phyloP scores from a whole-genome alignment of 2,888 invertebrate species.

The Andrena bucephala region DNA sequence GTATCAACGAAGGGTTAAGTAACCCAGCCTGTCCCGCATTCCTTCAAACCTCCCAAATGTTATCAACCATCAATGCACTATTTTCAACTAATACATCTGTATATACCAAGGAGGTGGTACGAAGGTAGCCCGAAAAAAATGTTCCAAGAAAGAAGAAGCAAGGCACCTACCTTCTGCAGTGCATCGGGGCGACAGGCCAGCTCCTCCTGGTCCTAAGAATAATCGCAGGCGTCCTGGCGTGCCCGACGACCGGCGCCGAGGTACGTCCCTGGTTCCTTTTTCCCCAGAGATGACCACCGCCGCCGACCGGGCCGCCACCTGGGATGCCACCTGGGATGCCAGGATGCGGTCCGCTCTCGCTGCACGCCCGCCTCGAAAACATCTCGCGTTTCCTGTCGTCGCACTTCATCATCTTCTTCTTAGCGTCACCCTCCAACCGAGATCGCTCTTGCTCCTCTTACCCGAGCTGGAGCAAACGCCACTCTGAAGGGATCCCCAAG shows the following conservation, averaged over 20 bases:
- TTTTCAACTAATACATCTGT: too few relatives aligned
- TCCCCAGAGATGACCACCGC: constrained; percentile 88
- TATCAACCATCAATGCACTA: too few relatives aligned
- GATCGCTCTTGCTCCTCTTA: too few relatives aligned
- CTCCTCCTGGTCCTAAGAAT: constrained; percentile 90
- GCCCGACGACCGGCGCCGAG: constrained; percentile 90
- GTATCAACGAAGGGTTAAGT: too few relatives aligned
- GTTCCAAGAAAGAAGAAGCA: too few relatives aligned
- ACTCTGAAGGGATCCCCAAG: background rate
- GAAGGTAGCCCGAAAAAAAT: too few relatives aligned
- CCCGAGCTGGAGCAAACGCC: background rate
- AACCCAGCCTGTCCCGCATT: too few relatives aligned
- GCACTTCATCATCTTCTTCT: constrained; percentile 80
- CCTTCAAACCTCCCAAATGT: too few relatives aligned
- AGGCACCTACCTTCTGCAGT: constrained; percentile 88
- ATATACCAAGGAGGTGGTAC: too few relatives aligned
- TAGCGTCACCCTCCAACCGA: background rate
- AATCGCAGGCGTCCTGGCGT: constrained; percentile 86
- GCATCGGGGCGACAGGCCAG: constrained; percentile 91
- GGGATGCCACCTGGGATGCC: constrained; percentile 83
- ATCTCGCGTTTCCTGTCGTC: constrained; percentile 81
- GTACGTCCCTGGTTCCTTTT: constrained; percentile 87
- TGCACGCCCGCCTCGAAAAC: constrained; percentile 87
- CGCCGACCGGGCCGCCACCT: constrained; percentile 69
- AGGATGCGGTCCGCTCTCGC: constrained; percentile 91